Evolutionary conservation across 2,888 invertebrate genomes (phyloP).

Genomic region (Eilema depressum): DNA sequence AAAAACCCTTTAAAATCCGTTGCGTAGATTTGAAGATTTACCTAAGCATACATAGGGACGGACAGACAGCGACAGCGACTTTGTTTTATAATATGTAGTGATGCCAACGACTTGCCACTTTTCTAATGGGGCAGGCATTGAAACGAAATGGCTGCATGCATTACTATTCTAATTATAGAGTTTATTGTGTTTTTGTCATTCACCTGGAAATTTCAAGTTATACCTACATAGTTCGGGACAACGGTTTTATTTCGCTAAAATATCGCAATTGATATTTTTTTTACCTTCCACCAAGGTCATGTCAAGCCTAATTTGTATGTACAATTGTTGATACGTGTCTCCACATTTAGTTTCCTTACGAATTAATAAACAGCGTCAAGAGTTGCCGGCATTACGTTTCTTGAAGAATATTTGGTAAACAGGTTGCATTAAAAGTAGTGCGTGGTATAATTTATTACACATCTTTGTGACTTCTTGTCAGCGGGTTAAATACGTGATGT

Average conservation of each 20-base stretch:
- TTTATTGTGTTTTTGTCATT: not conserved
- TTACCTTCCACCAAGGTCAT: slow-evolving; percentile 21
- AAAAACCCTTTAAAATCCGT: too few species aligned
- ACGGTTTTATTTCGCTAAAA: not conserved
- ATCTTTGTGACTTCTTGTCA: not conserved
- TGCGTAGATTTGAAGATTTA: too few species aligned
- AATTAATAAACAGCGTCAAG: slow-evolving; percentile 38
- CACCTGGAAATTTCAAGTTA: not conserved
- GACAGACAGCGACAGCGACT: too few species aligned
- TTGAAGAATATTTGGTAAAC: slow-evolving; percentile 32
- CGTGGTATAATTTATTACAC: slow-evolving; percentile 17
- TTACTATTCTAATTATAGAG: not conserved
- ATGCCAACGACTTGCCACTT: too few species aligned
- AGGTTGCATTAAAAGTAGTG: slow-evolving; percentile 12
- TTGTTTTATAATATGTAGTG: too few species aligned
- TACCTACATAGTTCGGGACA: not conserved
- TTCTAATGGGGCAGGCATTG: not conserved
- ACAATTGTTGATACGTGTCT: slow-evolving; percentile 32
- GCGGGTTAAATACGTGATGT: slow-evolving; percentile 9
- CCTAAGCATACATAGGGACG: too few species aligned
- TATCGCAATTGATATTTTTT: not conserved
- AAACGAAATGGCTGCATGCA: not conserved
- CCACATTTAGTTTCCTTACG: slow-evolving; percentile 26
- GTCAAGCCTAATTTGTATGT: slow-evolving; percentile 43
- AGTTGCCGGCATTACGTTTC: slow-evolving; percentile 44